Base-by-base conservation (phyloP, 2,113 vertebrate genomes). In the Andinoacara biseriatus region DNA sequence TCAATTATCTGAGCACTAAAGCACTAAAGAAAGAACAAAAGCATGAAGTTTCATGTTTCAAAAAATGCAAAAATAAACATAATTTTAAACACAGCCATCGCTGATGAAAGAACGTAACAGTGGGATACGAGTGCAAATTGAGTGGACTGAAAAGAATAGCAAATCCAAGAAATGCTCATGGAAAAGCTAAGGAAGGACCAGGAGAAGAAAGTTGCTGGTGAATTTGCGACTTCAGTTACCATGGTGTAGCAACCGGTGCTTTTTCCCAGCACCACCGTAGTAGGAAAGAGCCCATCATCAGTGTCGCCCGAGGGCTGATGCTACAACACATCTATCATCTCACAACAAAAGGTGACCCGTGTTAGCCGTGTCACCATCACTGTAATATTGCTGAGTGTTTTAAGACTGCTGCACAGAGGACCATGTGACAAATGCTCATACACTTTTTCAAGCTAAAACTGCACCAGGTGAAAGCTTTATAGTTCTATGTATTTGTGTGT, bases 311-410 rank as follows among this genome's bases (percentile, higher is more conserved):
- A 75, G 85, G 60, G 46, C 74, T 62, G 84, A 74, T 60, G 76
- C 54, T 3, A 14, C 86, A 76, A 62, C 60, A 80, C 46, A 91
- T 89, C 86, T 58, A 83, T 88, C 84, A 85, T 86, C 35, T 43
- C 33, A 62, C 76, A 88, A 85, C 63, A 80, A 82, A 86, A 75
- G 89, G 76, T 87, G 84, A 87, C 77, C 85, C 7, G 7, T 46
- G 35, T 81, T 77, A 79, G 38, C 84, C 56, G 49, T 40, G 58
- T 77, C 75, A 61, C 38, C 17, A 60, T 77, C 63, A 58, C 76
- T 76, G 72, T 59, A 52, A 74, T 80, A 81, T 54, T 10, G 49
- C 76, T 15, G 56, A 52, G 58, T 82, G 76, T 35, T 80, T 46
- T 26, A n/a, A 77, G 24, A 22, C 40, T 29, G n/a, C 15, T 61